A percentile compares a stretch with the other conserved stretches of the same genome.
phyloP scores from a whole-genome alignment of 53 echinoderm and acorn worm genomes.

The Stichopus horrens region DNA sequence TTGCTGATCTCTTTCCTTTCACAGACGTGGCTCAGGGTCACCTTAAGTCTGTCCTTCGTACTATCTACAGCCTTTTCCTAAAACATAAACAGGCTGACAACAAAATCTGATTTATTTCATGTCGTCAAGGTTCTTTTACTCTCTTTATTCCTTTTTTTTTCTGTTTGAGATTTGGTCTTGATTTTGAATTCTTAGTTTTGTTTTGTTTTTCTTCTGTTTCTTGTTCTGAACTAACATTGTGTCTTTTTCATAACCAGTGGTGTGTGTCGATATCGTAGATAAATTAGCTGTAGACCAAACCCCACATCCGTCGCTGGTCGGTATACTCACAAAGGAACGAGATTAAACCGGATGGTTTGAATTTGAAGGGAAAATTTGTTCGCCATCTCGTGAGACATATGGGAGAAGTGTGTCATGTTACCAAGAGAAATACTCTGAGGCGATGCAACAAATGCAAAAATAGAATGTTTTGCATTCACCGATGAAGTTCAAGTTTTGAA shows the following conservation, averaged over 20 bases:
- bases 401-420: too few relatives aligned
- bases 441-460: too few relatives aligned
- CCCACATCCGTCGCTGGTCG: too few relatives aligned
- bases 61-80: slow-evolving; percentile 95
- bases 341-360: too few relatives aligned
- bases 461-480: too few relatives aligned
- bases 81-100: slow-evolving; percentile 98
- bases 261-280: neutral
- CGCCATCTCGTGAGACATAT: too few relatives aligned
- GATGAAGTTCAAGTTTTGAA: too few relatives aligned
- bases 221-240: neutral
- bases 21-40: slow-evolving; percentile 94
- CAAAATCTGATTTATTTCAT: slow-evolving; percentile 65
- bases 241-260: neutral
- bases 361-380: too few relatives aligned
- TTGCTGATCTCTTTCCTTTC: slow-evolving; percentile 38
- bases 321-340: too few relatives aligned
- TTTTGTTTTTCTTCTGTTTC: neutral
- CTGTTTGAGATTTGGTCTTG: slow-evolving; percentile 42
- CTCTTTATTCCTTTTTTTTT: slow-evolving; percentile 25
- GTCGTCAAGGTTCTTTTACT: slow-evolving; percentile 45
- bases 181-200: neutral
- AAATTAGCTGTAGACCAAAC: too few relatives aligned
- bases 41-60: slow-evolving; percentile 91
- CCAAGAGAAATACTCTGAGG: too few relatives aligned